Evolutionary conservation across 2,888 invertebrate species (phyloP).

Genomic region (Sympetrum striolatum): DNA sequence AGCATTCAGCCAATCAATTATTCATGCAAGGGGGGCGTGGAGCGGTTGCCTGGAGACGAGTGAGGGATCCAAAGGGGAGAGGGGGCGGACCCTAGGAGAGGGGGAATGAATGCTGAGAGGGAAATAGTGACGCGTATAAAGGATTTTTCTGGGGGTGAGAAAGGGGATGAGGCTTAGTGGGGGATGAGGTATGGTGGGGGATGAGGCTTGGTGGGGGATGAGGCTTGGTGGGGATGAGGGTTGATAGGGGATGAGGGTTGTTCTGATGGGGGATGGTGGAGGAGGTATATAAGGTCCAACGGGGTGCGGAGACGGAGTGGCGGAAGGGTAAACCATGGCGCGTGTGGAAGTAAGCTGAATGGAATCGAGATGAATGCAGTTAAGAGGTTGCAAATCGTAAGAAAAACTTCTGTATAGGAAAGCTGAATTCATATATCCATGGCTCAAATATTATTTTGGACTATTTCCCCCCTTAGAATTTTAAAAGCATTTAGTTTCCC

Average conservation of each 20-base stretch:
- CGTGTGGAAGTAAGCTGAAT: too few relatives aligned
- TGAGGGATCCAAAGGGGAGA: conserved; percentile 3
- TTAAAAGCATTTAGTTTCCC: too few relatives aligned
- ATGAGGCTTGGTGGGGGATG: background rate
- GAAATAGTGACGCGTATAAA: conserved; percentile 36
- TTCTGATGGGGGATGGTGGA: background rate
- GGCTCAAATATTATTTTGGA: too few relatives aligned
- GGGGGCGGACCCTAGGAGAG: background rate
- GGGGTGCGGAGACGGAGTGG: too few relatives aligned
- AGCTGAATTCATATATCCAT: too few relatives aligned
- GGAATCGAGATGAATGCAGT: background rate
- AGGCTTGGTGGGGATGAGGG: too few relatives aligned
- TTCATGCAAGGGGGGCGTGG: conserved; percentile 46
- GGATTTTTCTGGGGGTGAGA: too few relatives aligned
- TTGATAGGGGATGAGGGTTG: background rate
- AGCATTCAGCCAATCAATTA: conserved; percentile 50
- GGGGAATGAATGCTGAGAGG: conserved; percentile 39
- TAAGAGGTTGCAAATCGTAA: background rate
- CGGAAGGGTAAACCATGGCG: too few relatives aligned
- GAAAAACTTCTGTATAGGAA: too few relatives aligned
- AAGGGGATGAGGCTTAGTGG: background rate
- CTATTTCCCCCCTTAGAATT: too few relatives aligned
- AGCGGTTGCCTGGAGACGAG: background rate
- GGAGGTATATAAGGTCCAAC: too few relatives aligned
- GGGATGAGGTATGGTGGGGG: background rate